Base-by-base conservation (phyloP, 1,140 invertebrate genomes). In the Zaprionus vittiger region DNA sequence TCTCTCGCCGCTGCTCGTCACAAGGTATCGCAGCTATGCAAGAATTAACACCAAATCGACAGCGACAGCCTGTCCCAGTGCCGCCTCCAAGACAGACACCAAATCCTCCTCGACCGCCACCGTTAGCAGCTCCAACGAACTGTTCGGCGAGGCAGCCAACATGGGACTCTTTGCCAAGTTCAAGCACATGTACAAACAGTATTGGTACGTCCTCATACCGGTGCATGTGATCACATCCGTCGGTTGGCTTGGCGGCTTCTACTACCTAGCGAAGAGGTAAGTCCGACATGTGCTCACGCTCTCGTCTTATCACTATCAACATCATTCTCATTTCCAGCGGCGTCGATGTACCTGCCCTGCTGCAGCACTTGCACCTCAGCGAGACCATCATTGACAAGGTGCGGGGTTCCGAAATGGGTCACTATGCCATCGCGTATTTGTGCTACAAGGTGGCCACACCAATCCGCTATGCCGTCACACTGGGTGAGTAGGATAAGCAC, bases 361-460 rank as follows among this genome's bases (percentile, higher is more conserved):
- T 99, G 81, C 96, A 98, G 93, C 94, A 93, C 14, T 76, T 97
- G 31, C 95, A 96, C 79, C 85, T 97, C 1, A 96, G 95, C 93
- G 97, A 98, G 83, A 95, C 93, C 71, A 94, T 98, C 26, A 94
- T 97, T 34, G 94, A 95, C 52, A 95, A 96, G 56, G 93, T 99
- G 61, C 94, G 94, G 87, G 95, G 96, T 67, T 97, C 97, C 1
- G 95, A 94, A 84, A 95, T 97, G 83, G 98, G 98, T n/a, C 96
- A 98, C 93, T 94, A 97, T 91, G 98, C 98, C 15, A 94, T 98
- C 17, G 95, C 97, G 0, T 98, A 98, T 93, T 96, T 97, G 5
- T 94, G 98, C 81, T 99, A 99, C 92, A 99, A 99, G 94, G 94
- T 99, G 76, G 95, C 96, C 15, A 98, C 98, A 22, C 98, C 98